Conservation (phyloP, 2,113 vertebrate genomes). For the Chloebia gouldiae region DNA sequence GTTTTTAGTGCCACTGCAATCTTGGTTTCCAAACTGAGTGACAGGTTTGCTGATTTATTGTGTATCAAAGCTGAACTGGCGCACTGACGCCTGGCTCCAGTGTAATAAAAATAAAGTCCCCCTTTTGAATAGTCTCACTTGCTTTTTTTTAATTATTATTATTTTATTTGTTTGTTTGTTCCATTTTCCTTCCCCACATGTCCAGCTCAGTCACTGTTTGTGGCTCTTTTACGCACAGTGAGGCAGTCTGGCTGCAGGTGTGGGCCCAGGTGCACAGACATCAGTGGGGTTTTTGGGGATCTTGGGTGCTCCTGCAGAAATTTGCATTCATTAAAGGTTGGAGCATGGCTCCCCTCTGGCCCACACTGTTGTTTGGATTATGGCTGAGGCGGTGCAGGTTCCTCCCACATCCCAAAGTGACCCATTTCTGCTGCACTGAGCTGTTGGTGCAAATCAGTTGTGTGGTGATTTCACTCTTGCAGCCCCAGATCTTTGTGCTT, state of each 20-base stretch:
- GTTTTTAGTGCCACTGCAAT: conserved; percentile 88
- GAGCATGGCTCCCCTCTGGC: accelerated
- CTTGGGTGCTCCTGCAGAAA: neutral
- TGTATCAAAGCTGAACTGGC: conserved; percentile 77
- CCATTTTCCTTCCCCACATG: neutral
- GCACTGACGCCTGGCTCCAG: conserved; percentile 55
- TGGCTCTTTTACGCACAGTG: neutral
- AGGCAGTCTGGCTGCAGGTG: neutral
- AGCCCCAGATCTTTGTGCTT: neutral
- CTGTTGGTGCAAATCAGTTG: accelerated
- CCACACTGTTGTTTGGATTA: neutral
- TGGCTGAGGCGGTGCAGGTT: neutral
- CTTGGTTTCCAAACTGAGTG: conserved; percentile 84
- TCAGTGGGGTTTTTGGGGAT: neutral
- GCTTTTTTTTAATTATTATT: neutral
- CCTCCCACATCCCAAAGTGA: accelerated
- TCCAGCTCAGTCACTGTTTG: accelerated
- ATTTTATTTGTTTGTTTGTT: neutral
- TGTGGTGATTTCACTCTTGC: accelerated
- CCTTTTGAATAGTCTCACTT: conserved; percentile 58
- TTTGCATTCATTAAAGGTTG: neutral
- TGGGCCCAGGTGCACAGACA: accelerated
- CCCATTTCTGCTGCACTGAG: accelerated
- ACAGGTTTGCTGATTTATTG: conserved; percentile 82
- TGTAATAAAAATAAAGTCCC: conserved; percentile 76